A percentile compares a stretch with the other conserved stretches of the same genome.
Evolutionary conservation across 2,888 invertebrate species (phyloP).

Genomic region (Hedya salicella): DNA sequence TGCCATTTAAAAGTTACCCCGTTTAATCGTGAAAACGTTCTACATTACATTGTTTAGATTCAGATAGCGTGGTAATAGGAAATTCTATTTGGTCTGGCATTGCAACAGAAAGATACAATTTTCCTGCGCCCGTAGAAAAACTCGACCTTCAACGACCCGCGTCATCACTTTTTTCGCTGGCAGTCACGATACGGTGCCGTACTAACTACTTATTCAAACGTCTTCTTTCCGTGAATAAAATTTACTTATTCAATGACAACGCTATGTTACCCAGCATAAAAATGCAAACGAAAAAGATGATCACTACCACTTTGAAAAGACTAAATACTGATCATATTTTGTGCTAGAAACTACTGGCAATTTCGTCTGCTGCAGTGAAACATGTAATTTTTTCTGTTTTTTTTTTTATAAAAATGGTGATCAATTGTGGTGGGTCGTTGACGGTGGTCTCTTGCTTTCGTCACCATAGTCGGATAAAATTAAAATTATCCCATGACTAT

Average conservation of each 20-base stretch:
- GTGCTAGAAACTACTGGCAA: too few relatives aligned
- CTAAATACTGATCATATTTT: too few relatives aligned
- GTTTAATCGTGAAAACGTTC: background rate
- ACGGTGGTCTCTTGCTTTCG: too few relatives aligned
- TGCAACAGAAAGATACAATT: slow-evolving; percentile 20
- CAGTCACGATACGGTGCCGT: slow-evolving; percentile 20
- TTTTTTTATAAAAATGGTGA: too few relatives aligned
- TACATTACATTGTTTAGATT: slow-evolving; percentile 9
- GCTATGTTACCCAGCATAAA: slow-evolving; percentile 7
- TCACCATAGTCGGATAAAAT: too few relatives aligned
- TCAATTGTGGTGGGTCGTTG: too few relatives aligned
- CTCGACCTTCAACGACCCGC: slow-evolving; percentile 26
- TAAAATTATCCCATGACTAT: too few relatives aligned
- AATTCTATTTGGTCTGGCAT: slow-evolving; percentile 14
- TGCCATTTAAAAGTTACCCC: slow-evolving; percentile 14
- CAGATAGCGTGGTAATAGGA: slow-evolving; percentile 5
- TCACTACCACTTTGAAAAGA: background rate
- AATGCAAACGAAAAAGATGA: background rate
- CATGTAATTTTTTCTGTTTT: too few relatives aligned
- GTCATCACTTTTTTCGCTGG: slow-evolving; percentile 30
- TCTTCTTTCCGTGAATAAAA: slow-evolving; percentile 17
- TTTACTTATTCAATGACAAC: slow-evolving; percentile 22
- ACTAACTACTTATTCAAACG: slow-evolving; percentile 12
- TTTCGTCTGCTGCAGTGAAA: too few relatives aligned
- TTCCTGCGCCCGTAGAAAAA: slow-evolving; percentile 30